Evolutionary conservation across 64 coral and sea anemone species (phyloP), one percentile per base, ranked within the genome.

Genomic region (Astreopora myriophthalma): DNA sequence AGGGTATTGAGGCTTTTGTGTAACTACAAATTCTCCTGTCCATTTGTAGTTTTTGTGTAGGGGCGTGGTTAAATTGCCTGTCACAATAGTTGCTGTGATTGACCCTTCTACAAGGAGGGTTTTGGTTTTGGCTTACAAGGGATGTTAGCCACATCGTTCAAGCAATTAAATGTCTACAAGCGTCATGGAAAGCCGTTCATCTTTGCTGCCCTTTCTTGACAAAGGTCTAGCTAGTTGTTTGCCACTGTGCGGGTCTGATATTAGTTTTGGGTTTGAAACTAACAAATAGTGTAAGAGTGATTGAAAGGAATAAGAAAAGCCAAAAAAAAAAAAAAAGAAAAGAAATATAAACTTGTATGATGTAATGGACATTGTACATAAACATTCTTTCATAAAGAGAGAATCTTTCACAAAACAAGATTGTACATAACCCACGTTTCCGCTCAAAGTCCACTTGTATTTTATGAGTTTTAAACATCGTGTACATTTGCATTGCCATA

Each of bases 391-490:
- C 79, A 20, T 64, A 8, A 16, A 83, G 57, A 23, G 57, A 65
- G 57, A 27, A 63, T 63, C 34, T 65, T 83, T 65, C 79, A 83
- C 32, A 34, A 63, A 34, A 23, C 79, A 83, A 32, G 79, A 63
- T 83, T 83, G 79, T 83, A 83, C 12, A 83, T 83, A 83, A 24
- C 79, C 79, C 33, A 37, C 51, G n/a, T 83, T 61, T 63, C 55
- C 75, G 55, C 49, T 63, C 48, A 34, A 65, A 36, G 35, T 39
- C n/a, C 52, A 83, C 79, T 83, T 83, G 79, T 83, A 83, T 83
- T 83, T 83, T 83, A 83, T 83, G 79, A 83, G 79, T 83, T 83
- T 83, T 83, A 83, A 80, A 83, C 79, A 83, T 64, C 33, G 52
- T 83, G 79, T 83, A 83, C 57, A 83, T 83, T 83, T 37, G 38